phyloP scores from a whole-genome alignment of 2,113 vertebrate species.

The Bambusicola thoracicus region DNA sequence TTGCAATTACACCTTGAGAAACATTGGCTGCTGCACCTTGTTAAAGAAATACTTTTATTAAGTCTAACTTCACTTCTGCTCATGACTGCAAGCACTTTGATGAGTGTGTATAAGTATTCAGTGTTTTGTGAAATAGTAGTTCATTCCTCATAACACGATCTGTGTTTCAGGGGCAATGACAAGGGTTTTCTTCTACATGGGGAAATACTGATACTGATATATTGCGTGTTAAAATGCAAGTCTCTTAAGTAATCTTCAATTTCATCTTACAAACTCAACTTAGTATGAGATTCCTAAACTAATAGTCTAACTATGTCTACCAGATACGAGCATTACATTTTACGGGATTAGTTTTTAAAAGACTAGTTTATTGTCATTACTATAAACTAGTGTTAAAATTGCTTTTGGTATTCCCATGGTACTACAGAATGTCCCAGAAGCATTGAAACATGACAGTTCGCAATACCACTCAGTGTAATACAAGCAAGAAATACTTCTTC shows the following conservation, averaged over 20 bases:
- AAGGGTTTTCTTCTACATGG: not conserved
- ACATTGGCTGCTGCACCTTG: accelerated
- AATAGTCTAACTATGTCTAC: not conserved
- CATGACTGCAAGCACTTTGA: not conserved
- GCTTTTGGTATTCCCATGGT: not conserved
- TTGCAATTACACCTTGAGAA: not conserved
- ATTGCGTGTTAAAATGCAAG: not conserved
- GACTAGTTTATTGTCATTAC: not conserved
- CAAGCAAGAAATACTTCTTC: not conserved
- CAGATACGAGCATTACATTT: not conserved
- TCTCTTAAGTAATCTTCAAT: not conserved
- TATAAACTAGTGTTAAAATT: not conserved
- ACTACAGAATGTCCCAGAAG: not conserved
- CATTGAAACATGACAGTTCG: not conserved
- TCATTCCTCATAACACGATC: not conserved
- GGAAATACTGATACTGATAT: not conserved
- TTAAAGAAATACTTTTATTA: not conserved
- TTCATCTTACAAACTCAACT: not conserved
- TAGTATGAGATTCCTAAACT: not conserved
- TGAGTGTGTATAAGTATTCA: not conserved
- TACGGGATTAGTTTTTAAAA: not conserved
- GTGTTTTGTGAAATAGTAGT: not conserved
- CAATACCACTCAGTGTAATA: not conserved
- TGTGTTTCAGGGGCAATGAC: not conserved
- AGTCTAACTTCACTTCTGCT: not conserved